Evolutionary conservation across 2,888 invertebrate species (phyloP).

Genomic region (Rhamnusium bicolor): DNA sequence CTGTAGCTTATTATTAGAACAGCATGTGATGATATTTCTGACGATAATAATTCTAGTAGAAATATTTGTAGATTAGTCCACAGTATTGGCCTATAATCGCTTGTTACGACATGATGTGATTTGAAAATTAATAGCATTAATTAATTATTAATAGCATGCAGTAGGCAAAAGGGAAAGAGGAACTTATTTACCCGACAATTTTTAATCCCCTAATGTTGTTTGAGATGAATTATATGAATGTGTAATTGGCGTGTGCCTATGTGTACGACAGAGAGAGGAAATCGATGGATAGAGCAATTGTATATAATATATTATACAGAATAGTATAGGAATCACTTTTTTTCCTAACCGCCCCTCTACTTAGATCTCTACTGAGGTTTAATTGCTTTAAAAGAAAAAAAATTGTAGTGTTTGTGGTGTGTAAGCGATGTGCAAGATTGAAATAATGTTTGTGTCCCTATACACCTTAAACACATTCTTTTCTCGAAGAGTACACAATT

Average conservation of each 20-base stretch:
- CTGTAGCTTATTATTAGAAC: conserved; percentile 24
- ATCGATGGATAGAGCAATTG: conserved; percentile 11
- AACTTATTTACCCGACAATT: too few species aligned
- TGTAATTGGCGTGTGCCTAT: background rate
- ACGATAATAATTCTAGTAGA: background rate
- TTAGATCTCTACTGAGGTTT: too few species aligned
- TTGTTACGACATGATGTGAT: conserved; percentile 1
- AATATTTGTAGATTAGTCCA: background rate
- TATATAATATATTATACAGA: background rate
- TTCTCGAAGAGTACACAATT: background rate
- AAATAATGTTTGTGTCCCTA: background rate
- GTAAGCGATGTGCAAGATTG: background rate
- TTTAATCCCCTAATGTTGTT: too few species aligned
- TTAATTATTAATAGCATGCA: conserved; percentile 33
- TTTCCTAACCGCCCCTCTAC: too few species aligned
- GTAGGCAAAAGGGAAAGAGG: conserved; percentile 43
- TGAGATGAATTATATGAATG: background rate
- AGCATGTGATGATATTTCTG: conserved; percentile 5
- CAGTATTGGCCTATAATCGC: conserved; percentile 4
- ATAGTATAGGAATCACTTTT: background rate
- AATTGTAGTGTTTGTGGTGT: background rate
- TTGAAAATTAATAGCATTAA: background rate
- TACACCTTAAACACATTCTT: background rate
- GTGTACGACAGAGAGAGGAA: background rate
- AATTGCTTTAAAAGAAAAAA: too few species aligned